Percentiles rank a stretch among this genome's conserved stretches.
Evolutionary conservation across 2,113 vertebrate genomes (phyloP).

Genomic region (Ictalurus punctatus): DNA sequence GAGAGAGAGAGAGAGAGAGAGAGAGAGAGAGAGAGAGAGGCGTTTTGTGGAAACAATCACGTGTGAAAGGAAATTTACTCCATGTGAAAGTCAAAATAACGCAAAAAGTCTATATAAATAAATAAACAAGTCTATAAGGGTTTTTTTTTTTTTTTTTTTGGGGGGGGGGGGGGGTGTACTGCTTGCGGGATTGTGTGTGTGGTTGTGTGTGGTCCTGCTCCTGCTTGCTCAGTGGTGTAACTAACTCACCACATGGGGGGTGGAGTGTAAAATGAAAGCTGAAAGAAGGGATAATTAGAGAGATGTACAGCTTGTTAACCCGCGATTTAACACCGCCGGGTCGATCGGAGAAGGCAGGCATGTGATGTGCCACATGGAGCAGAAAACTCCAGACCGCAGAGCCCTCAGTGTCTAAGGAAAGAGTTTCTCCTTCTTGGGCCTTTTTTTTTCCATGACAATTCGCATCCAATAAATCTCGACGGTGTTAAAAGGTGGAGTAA

Average conservation of each 20-base stretch:
- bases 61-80: neutral
- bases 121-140: neutral
- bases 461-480: neutral
- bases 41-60: neutral
- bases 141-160: too few relatives aligned
- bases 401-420: neutral
- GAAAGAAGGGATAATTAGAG: constrained; percentile 50
- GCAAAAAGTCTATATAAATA: neutral
- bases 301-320: constrained; percentile 44
- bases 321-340: constrained; percentile 52
- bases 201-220: constrained; percentile 60
- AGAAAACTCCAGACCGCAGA: constrained; percentile 13
- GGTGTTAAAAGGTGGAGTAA: neutral
- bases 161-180: too few relatives aligned
- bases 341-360: constrained; percentile 47
- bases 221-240: constrained; percentile 50
- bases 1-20: neutral
- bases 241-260: constrained; percentile 40
- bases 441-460: neutral
- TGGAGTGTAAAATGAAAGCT: constrained; percentile 35
- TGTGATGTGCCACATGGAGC: constrained; percentile 36
- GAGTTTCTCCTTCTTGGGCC: neutral
- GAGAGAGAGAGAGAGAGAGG: too few relatives aligned
- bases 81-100: neutral
- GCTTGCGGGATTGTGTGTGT: constrained; percentile 10